These are phyloP conservation scores for Camponotus floridanus DNA, from an alignment of 1,140 invertebrate genomes.

Conservation along the genomic window DNA sequence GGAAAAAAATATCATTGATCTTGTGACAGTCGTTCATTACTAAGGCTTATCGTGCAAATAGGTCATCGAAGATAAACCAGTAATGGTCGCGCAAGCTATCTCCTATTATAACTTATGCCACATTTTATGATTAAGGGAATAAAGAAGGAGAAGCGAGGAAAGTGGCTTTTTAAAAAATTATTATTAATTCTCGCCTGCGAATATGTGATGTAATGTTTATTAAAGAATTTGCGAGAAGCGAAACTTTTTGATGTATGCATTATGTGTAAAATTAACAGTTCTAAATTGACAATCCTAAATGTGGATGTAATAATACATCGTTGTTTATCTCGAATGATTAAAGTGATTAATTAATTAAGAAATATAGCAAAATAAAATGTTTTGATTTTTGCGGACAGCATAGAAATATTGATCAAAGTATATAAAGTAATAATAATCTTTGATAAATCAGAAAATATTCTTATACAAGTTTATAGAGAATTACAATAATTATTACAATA, in stretches of 20 bases:
- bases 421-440: neutral
- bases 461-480: neutral
- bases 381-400: neutral
- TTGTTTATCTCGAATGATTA: slow-evolving; percentile 80
- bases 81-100: slow-evolving; percentile 43
- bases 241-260: neutral
- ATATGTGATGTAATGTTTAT: slow-evolving; percentile 17
- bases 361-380: neutral
- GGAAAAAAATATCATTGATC: slow-evolving; percentile 48
- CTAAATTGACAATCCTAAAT: neutral
- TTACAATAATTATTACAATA: neutral
- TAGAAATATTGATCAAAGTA: neutral
- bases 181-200: slow-evolving; percentile 33
- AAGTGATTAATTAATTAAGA: slow-evolving; percentile 76
- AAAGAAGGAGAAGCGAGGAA: slow-evolving; percentile 36
- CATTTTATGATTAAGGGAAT: slow-evolving; percentile 42
- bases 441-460: neutral
- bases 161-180: slow-evolving; percentile 64
- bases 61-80: slow-evolving; percentile 65
- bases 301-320: slow-evolving; percentile 68
- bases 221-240: slow-evolving; percentile 1
- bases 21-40: slow-evolving; percentile 40
- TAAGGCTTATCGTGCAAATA: slow-evolving; percentile 34
- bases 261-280: neutral
- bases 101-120: slow-evolving; percentile 50